Base-by-base conservation (phyloP, 2,888 invertebrate genomes). In the Plemyria rubiginata region DNA sequence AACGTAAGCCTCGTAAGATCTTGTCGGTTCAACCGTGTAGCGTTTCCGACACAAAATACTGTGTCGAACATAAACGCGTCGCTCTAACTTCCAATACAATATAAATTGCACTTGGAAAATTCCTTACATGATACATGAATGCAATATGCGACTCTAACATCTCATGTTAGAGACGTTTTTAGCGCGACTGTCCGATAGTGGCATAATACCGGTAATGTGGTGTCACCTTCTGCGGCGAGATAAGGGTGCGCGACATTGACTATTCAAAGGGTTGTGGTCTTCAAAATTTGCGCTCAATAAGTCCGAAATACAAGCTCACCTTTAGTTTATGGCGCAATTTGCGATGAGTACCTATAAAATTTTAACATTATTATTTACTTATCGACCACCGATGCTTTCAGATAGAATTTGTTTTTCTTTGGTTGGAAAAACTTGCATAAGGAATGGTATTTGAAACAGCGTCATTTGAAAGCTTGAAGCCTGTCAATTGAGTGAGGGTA, bases 191-290 rank as follows among this genome's bases (percentile, higher is more conserved):
- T 72, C 76, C 73, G 73, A 78, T 81, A 82, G 82, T 81, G 81
- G 82, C 81, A 82, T 91, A 90, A 92, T 90, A 85, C 90, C 91
- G 90, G 92, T 92, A 92, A 92, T 92, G 91, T 89, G 89, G 89
- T 92, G 92, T 91, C 92, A 89, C 88, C 85, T 91, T 92, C 92
- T 90, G 91, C 82, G 91, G 90, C 84, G 85, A 92, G 92, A 92
- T 92, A 92, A 92, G 91, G 90, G 90, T 87, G 88, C 87, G 90
- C 92, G 92, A 91, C 91, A 92, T 92, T 91, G 92, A 91, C 91
- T 92, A 92, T 92, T 92, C 92, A 92, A 92, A 92, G 92, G 91
- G 92, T 86, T 91, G 92, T 81, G 91, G 92, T 91, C 90, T 84
- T 90, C 90, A 89, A 91, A 92, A 92, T 92, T 92, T 89, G 87